Evolutionary conservation across 2,113 vertebrate genomes (phyloP).

Genomic region (Nerophis ophidion): DNA sequence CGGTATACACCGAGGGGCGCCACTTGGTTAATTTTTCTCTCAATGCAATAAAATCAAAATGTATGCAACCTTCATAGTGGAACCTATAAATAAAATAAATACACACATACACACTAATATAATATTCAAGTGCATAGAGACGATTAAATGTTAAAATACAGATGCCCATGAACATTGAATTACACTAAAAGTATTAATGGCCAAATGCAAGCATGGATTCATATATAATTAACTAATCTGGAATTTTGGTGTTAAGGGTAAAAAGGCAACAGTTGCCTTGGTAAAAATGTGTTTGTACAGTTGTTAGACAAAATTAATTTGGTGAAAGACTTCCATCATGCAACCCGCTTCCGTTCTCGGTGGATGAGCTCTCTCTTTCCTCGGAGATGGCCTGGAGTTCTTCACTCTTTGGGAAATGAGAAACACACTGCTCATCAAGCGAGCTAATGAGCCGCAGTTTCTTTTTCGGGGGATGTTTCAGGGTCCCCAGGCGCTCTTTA

Average conservation of each 20-base stretch:
- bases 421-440: slow-evolving; percentile 82
- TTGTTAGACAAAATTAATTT: slow-evolving; percentile 21
- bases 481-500: slow-evolving; percentile 96
- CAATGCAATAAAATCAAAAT: background rate
- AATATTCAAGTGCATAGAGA: background rate
- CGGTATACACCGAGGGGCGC: slow-evolving; percentile 50
- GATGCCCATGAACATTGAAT: slow-evolving; percentile 4
- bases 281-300: slow-evolving; percentile 21
- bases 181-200: slow-evolving; percentile 5
- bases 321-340: slow-evolving; percentile 32
- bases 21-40: slow-evolving; percentile 17
- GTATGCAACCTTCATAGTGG: background rate
- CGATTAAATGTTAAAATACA: slow-evolving; percentile 15
- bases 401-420: slow-evolving; percentile 76
- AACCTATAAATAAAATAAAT: background rate
- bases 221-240: slow-evolving; percentile 7
- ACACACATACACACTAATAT: slow-evolving; percentile 4
- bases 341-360: slow-evolving; percentile 36
- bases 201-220: background rate
- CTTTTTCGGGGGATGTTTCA: slow-evolving; percentile 99
- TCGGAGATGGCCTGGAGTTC: slow-evolving; percentile 75
- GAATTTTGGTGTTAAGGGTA: slow-evolving; percentile 13
- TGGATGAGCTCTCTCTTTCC: slow-evolving; percentile 26
- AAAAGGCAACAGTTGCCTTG: slow-evolving; percentile 34
- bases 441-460: slow-evolving; percentile 91